Conservation (phyloP, 2,113 vertebrate species). For the Limnothrissa miodon region DNA sequence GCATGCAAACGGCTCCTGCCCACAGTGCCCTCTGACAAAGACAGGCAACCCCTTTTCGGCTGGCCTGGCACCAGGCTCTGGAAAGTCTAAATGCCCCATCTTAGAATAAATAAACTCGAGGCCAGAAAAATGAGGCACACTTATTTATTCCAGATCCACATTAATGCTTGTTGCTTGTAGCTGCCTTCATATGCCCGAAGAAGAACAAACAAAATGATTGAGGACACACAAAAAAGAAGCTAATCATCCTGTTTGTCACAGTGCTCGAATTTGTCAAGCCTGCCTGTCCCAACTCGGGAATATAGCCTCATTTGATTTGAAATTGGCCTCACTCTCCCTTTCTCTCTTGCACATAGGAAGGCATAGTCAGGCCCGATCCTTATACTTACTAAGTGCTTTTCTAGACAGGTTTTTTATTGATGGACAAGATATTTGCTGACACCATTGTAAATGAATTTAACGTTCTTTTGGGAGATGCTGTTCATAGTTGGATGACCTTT, state of each 20-base stretch:
- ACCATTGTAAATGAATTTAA: neutral
- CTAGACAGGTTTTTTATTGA: too few relatives aligned
- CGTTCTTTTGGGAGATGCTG: neutral
- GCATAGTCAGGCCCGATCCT: neutral
- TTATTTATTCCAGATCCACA: slow-evolving; percentile 46
- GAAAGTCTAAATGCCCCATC: slow-evolving; percentile 54
- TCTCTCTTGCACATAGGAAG: neutral
- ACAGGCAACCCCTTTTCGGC: slow-evolving; percentile 46
- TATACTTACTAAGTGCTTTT: too few relatives aligned
- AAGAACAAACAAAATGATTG: neutral
- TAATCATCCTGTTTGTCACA: neutral
- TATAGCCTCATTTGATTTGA: neutral
- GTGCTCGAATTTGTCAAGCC: neutral
- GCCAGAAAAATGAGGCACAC: slow-evolving; percentile 45
- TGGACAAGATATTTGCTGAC: neutral
- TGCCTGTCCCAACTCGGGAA: neutral
- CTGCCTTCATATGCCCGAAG: neutral
- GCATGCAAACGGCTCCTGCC: slow-evolving; percentile 57
- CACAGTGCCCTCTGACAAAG: slow-evolving; percentile 61
- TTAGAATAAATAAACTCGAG: slow-evolving; percentile 58
- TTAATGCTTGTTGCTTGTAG: slow-evolving; percentile 1
- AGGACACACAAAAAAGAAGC: slow-evolving; percentile 50
- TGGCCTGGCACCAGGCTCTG: slow-evolving; percentile 51
- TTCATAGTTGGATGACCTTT: neutral
- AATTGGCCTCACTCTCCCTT: neutral